Evolutionary conservation across 2,888 invertebrate genomes (phyloP).

Genomic region (Drosophila paucipuncta): DNA sequence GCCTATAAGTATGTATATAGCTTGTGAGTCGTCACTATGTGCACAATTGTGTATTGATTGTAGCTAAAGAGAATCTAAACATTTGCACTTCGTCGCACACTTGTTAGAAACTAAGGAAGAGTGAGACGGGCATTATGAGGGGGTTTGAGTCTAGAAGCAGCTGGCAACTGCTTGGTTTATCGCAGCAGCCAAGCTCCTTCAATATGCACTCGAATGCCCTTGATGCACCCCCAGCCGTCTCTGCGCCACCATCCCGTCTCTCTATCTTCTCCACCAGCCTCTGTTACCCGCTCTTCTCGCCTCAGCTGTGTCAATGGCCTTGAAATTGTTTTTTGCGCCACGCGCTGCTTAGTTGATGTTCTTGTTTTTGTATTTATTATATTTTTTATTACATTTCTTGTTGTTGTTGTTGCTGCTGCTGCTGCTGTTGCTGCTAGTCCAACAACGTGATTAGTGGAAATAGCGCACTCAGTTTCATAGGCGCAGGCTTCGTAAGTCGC

Average conservation of each 20-base stretch:
- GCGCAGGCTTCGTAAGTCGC: constrained; percentile 30
- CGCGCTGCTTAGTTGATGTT: constrained; percentile 61
- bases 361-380: constrained; percentile 41
- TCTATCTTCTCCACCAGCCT: neutral
- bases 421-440: constrained; percentile 22
- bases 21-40: constrained; percentile 1
- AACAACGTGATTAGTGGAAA: constrained; percentile 60
- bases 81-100: constrained; percentile 72
- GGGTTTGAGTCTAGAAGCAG: neutral
- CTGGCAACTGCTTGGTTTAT: constrained; percentile 69
- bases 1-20: neutral
- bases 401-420: constrained; percentile 18
- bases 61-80: constrained; percentile 67
- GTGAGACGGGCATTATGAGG: constrained; percentile 13
- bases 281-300: constrained; percentile 52
- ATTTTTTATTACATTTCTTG: constrained; percentile 29
- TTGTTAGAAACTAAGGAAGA: constrained; percentile 58
- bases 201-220: constrained; percentile 67
- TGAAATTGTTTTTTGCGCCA: constrained; percentile 78
- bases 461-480: constrained; percentile 36
- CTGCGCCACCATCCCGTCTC: constrained; percentile 1
- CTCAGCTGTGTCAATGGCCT: constrained; percentile 79
- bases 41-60: constrained; percentile 40
- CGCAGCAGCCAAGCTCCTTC: constrained; percentile 70
- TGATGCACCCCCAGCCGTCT: constrained; percentile 31